A percentile compares a stretch with the other conserved stretches of the same genome.
phyloP scores from a whole-genome alignment of 1,140 invertebrate genomes.

The Sitophilus oryzae region DNA sequence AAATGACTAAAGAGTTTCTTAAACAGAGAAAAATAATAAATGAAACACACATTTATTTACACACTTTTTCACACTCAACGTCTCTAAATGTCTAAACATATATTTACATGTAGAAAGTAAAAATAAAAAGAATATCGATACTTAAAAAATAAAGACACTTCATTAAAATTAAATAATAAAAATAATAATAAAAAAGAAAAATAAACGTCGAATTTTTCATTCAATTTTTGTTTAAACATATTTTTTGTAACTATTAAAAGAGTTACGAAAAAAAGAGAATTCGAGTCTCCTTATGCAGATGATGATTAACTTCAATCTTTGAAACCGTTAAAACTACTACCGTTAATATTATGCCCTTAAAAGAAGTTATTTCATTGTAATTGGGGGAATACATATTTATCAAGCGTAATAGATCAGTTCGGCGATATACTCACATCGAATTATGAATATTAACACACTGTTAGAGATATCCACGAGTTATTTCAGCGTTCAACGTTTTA shows the following conservation, averaged over 20 bases:
- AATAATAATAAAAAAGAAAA: too few relatives aligned
- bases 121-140: slow-evolving; percentile 28
- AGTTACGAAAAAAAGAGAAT: slow-evolving; percentile 15
- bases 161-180: slow-evolving; percentile 14
- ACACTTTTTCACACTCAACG: slow-evolving; percentile 35
- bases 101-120: slow-evolving; percentile 36
- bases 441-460: slow-evolving; percentile 12
- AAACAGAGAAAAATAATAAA: slow-evolving; percentile 29
- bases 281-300: slow-evolving; percentile 6
- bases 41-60: slow-evolving; percentile 39
- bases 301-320: slow-evolving; percentile 6
- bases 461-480: slow-evolving; percentile 12
- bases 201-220: too few relatives aligned
- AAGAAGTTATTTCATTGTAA: slow-evolving; percentile 16
- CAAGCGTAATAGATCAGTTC: slow-evolving; percentile 32
- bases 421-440: slow-evolving; percentile 7
- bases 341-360: slow-evolving; percentile 15
- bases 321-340: background rate
- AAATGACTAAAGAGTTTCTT: slow-evolving; percentile 30
- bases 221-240: too few relatives aligned
- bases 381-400: slow-evolving; percentile 11
- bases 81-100: slow-evolving; percentile 29
- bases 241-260: background rate
- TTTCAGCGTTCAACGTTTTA: slow-evolving; percentile 17
- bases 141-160: slow-evolving; percentile 13